These are phyloP conservation scores for Eupithecia tripunctaria DNA, from an alignment of 2,888 invertebrate genomes.

Conservation along the genomic window DNA sequence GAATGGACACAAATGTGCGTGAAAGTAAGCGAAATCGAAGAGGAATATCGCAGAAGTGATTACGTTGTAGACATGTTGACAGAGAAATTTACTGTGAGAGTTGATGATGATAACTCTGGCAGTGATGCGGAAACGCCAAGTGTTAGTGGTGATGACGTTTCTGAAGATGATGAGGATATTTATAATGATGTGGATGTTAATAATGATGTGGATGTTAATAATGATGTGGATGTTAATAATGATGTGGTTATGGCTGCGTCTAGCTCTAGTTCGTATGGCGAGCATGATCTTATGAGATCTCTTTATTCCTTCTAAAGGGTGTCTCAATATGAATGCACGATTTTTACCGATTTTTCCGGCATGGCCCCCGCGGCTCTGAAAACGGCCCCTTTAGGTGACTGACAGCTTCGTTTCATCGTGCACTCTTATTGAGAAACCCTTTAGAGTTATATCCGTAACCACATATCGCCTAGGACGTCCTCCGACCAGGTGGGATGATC, in stretches of 20 bases:
- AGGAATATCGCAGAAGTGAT: constrained; percentile 16
- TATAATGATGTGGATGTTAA: neutral
- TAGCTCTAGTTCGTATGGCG: neutral
- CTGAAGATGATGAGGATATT: neutral
- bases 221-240: neutral
- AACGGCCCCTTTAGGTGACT: too few species aligned
- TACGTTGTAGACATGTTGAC: constrained; percentile 3
- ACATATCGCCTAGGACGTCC: too few species aligned
- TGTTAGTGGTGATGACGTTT: constrained; percentile 2
- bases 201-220: neutral
- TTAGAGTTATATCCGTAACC: too few species aligned
- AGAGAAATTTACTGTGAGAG: neutral
- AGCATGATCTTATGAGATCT: neutral
- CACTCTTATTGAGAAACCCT: too few species aligned
- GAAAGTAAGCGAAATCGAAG: constrained; percentile 21
- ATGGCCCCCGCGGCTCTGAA: too few species aligned
- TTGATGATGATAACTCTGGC: neutral
- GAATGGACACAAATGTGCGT: constrained; percentile 18
- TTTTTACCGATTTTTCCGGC: too few species aligned
- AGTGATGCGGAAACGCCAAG: neutral
- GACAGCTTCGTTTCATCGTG: too few species aligned
- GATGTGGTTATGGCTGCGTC: neutral
- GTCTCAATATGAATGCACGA: too few species aligned
- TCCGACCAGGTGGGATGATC: too few species aligned
- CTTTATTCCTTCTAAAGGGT: neutral